phyloP scores from a whole-genome alignment of 2,797 vertebrate genomes.

The Sylvia borin region DNA sequence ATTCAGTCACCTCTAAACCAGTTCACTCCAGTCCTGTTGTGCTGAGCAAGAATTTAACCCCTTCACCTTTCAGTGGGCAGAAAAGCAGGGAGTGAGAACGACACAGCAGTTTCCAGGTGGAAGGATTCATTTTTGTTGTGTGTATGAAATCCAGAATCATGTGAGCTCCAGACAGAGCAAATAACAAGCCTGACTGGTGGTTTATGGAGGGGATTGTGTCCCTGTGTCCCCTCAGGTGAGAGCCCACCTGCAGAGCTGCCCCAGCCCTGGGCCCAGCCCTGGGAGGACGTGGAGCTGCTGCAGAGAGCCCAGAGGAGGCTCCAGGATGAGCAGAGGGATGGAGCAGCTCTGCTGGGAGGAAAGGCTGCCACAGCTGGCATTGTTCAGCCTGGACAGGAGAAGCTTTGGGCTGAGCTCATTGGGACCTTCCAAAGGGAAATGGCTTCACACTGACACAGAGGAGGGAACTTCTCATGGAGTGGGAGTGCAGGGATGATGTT shows the following conservation, averaged over 20 bases:
- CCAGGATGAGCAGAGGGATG: not conserved
- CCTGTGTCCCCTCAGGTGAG: not conserved
- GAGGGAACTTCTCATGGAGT: not conserved
- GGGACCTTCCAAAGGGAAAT: not conserved
- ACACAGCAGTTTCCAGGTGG: not conserved
- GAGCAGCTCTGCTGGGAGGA: constrained; percentile 1
- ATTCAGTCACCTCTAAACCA: not conserved
- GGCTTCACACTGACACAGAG: not conserved
- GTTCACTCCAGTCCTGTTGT: not conserved
- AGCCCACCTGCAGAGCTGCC: not conserved
- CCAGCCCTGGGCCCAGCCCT: not conserved
- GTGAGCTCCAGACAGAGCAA: not conserved
- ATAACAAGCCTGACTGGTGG: not conserved
- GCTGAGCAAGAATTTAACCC: not conserved
- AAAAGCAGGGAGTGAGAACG: not conserved
- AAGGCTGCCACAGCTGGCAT: not conserved
- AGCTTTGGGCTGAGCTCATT: rapidly evolving
- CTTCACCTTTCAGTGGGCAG: not conserved
- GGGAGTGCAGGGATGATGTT: not conserved
- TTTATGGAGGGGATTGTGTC: not conserved
- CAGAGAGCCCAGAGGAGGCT: not conserved
- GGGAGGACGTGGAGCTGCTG: not conserved
- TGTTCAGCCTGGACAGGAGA: not conserved
- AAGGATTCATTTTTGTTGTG: not conserved
- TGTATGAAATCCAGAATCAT: not conserved